Evolutionary conservation across 2,888 invertebrate genomes (phyloP).

Genomic region (Reticulitermes lucifugus): DNA sequence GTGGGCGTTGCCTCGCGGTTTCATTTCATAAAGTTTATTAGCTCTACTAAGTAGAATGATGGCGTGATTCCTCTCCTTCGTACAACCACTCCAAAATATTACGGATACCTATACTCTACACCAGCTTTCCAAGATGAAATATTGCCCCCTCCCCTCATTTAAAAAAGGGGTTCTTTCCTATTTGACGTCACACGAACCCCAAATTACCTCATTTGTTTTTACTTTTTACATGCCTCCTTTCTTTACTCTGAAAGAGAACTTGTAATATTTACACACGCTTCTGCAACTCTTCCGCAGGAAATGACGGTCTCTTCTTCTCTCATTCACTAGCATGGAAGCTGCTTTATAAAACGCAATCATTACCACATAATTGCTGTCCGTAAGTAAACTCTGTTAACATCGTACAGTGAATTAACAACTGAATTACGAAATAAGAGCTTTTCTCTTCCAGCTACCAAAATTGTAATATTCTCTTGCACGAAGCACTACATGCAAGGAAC

Average conservation of each 20-base stretch:
- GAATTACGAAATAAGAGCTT: neutral
- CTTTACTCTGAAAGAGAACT: neutral
- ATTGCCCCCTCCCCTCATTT: neutral
- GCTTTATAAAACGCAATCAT: neutral
- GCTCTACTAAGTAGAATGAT: neutral
- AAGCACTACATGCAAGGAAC: no score
- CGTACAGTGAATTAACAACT: neutral
- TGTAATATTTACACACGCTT: constrained; percentile 10
- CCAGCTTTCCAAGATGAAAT: neutral
- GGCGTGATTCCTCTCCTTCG: neutral
- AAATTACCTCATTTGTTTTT: constrained; percentile 41
- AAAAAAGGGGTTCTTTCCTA: neutral
- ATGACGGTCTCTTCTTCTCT: neutral
- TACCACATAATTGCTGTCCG: neutral
- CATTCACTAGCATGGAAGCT: neutral
- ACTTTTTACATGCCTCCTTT: neutral
- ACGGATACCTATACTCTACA: neutral
- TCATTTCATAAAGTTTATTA: constrained; percentile 7
- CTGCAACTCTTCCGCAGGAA: neutral
- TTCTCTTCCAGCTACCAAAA: neutral
- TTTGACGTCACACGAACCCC: constrained; percentile 34
- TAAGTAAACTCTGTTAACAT: neutral
- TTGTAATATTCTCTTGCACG: neutral
- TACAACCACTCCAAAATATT: neutral
- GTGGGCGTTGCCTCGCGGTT: neutral